phyloP scores from a whole-genome alignment of 1,140 invertebrate species.

The Euborellia annulipes region DNA sequence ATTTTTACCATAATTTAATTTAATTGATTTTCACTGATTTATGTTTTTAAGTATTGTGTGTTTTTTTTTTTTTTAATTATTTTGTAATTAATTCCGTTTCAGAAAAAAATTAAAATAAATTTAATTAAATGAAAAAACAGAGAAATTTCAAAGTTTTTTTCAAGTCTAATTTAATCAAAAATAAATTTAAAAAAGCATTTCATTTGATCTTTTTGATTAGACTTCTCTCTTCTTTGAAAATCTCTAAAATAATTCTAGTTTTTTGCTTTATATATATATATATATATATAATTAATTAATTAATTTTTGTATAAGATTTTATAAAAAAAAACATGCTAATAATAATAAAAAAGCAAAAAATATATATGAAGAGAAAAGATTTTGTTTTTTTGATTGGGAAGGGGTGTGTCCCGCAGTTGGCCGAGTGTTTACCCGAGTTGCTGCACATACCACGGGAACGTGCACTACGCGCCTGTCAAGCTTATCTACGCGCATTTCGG shows the following conservation, averaged over 20 bases:
- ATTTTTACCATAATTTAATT: no score
- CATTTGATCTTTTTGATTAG: no score
- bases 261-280: no score
- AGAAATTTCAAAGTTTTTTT: background rate
- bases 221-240: no score
- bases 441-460: conserved; percentile 44
- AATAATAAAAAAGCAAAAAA: no score
- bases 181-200: no score
- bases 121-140: background rate
- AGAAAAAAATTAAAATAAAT: background rate
- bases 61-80: conserved; percentile 1
- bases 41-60: background rate
- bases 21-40: background rate
- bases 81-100: background rate
- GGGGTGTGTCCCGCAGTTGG: conserved; percentile 33
- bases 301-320: no score
- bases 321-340: no score
- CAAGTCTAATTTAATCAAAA: background rate
- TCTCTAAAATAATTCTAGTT: no score
- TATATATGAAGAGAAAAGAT: background rate
- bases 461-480: conserved; percentile 40
- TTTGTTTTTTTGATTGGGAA: background rate
- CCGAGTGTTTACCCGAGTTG: conserved; percentile 43
- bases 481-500: conserved; percentile 55
- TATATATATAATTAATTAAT: no score